A percentile compares a stretch with the other conserved stretches of the same genome.
Evolutionary conservation across 2,888 invertebrate genomes (phyloP).

Genomic region (Priocnemis perturbator): DNA sequence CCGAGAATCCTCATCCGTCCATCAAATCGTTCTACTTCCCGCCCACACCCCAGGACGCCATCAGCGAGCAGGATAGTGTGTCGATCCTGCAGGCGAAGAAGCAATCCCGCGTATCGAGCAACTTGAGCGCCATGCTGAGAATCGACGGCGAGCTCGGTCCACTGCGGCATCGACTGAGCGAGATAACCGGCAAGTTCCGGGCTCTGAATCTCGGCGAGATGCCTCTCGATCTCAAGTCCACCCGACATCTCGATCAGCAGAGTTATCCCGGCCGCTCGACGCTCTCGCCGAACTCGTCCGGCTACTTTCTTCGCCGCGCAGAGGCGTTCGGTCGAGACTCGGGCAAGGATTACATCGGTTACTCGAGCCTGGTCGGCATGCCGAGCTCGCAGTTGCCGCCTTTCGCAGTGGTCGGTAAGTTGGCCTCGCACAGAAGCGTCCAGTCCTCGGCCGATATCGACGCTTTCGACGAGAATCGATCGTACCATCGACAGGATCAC

Average conservation of each 20-base stretch:
- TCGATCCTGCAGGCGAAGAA: neutral
- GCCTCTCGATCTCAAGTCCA: conserved; percentile 3
- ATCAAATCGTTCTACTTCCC: conserved; percentile 57
- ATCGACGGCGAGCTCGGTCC: conserved; percentile 59
- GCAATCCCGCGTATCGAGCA: conserved; percentile 34
- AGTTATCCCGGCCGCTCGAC: conserved; percentile 1
- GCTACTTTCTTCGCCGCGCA: conserved; percentile 15
- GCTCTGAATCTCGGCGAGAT: conserved; percentile 44
- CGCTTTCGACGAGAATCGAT: neutral
- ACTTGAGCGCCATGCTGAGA: conserved; percentile 46
- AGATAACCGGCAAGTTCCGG: conserved; percentile 51
- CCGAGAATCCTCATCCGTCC: conserved; percentile 52
- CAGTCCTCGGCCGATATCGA: neutral
- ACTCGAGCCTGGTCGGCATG: neutral
- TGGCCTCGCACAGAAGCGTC: neutral
- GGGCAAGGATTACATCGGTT: neutral
- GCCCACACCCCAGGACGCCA: conserved; percentile 35
- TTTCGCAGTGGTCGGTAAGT: conserved; percentile 8
- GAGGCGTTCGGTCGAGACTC: conserved; percentile 11
- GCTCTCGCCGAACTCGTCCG: conserved; percentile 16
- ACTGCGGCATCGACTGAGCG: conserved; percentile 52
- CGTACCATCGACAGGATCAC: neutral
- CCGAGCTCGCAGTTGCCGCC: neutral
- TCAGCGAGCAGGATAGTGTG: neutral
- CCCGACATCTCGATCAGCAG: neutral